These are phyloP conservation scores for Tipula confusa DNA, from an alignment of 2,888 invertebrate genomes.

Conservation along the genomic window DNA sequence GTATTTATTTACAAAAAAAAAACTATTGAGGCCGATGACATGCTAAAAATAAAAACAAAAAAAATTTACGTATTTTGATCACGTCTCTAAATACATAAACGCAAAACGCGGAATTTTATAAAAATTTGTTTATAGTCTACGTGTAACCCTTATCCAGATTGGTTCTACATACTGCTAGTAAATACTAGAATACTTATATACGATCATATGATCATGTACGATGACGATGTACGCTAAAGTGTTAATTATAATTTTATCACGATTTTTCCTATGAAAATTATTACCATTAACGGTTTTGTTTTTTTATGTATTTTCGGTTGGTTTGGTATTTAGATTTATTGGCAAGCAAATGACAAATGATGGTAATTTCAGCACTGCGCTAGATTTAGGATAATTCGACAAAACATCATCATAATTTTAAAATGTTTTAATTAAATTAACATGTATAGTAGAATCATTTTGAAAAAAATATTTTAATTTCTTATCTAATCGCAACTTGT, in stretches of 20 bases:
- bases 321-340: not conserved
- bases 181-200: not conserved
- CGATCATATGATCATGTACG: not conserved
- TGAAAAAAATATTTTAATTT: not conserved
- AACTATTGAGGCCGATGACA: conserved; percentile 9
- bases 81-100: not conserved
- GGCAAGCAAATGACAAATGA: not conserved
- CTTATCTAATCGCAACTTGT: not conserved
- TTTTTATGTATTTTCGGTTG: not conserved
- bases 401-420: not conserved
- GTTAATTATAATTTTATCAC: conserved; percentile 16
- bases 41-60: not conserved
- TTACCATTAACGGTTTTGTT: conserved; percentile 15
- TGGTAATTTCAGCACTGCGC: not conserved
- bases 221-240: not conserved
- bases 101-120: conserved; percentile 1
- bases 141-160: not conserved
- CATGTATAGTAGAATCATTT: not conserved
- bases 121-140: not conserved
- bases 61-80: not conserved
- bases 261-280: not conserved
- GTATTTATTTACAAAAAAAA: not conserved
- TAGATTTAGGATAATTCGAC: not conserved
- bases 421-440: not conserved
- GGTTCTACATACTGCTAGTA: not conserved